phyloP scores from a whole-genome alignment of 2,113 vertebrate genomes.

The Mormoops blainvillei region DNA sequence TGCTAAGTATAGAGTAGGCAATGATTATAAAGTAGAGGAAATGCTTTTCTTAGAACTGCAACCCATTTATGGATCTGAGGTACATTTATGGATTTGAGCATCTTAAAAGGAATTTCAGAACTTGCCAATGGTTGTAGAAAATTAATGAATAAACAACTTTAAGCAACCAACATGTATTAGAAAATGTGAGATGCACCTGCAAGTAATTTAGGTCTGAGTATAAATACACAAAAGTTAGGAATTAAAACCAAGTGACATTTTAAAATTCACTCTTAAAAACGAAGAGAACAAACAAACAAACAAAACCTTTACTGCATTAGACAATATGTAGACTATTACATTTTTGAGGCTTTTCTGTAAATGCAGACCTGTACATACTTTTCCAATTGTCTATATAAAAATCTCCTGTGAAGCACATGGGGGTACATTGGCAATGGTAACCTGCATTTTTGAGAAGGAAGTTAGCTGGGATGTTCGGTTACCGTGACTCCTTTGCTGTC shows the following conservation, averaged over 20 bases:
- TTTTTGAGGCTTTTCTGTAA: not conserved
- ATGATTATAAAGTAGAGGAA: not conserved
- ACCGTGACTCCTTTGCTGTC: not conserved
- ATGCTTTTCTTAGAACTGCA: not conserved
- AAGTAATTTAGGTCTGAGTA: not conserved
- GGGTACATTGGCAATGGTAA: not conserved
- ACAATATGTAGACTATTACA: not conserved
- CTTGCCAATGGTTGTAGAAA: not conserved
- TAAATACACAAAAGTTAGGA: not conserved
- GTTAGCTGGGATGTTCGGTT: too few species aligned
- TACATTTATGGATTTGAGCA: not conserved
- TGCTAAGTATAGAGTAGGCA: not conserved
- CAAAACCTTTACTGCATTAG: not conserved
- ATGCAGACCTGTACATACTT: not conserved
- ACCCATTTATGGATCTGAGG: not conserved
- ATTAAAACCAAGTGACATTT: not conserved
- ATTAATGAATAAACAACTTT: constrained; percentile 35
- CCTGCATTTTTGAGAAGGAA: not conserved
- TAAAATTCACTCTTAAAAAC: not conserved
- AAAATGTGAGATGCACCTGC: not conserved
- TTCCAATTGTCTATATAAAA: not conserved
- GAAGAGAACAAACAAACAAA: not conserved
- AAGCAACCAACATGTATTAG: not conserved
- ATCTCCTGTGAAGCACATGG: not conserved
- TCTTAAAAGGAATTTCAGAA: not conserved